Evolutionary conservation across 2,888 invertebrate species (phyloP), one percentile per base, ranked within the genome.

Genomic region (Elysia crispata): DNA sequence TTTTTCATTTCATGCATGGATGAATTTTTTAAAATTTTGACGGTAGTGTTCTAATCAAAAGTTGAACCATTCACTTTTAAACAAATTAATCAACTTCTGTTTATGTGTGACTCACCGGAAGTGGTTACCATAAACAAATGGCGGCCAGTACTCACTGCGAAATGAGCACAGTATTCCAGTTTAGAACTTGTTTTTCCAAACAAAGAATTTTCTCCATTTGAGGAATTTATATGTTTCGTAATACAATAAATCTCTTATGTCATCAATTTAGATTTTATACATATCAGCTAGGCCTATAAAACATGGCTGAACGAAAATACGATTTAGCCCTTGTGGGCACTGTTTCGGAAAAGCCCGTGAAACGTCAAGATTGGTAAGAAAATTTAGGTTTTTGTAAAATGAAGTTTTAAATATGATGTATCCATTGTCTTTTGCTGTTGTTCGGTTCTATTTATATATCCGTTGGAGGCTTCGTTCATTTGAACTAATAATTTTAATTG

Each of bases 231-330:
- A n/a, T n/a, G n/a, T n/a, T n/a, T n/a, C n/a, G n/a, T n/a, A n/a
- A n/a, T n/a, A n/a, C n/a, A n/a, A n/a, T n/a, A 41, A 41, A 41
- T 41, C 5, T 41, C 41, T 41, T 41, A 41, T 6, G 41, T 3
- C 41, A 11, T 6, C 3, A 41, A 41, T 41, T 41, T 41, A 41
- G 3, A 6, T 41, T 41, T 41, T 41, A 3, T 41, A 41, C 5
- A 41, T 41, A 3, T 41, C 41, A 6, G 41, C 11, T 11, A 41
- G 41, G 41, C 11, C 41, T 41, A 41, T 41, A 11, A 41, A 23
- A 60, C n/a, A 80, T 89, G 81, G 89, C 89, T 25, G 89, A 89
- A 79, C 85, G 82, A 66, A 89, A 89, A 85, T 89, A 89, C 76
- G 85, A 88, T 80, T 83, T 89, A 67, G 86, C 87, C 15, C 82